These are phyloP conservation scores for Plusia festucae DNA, from an alignment of 2,888 invertebrate genomes.

Conservation along the genomic window DNA sequence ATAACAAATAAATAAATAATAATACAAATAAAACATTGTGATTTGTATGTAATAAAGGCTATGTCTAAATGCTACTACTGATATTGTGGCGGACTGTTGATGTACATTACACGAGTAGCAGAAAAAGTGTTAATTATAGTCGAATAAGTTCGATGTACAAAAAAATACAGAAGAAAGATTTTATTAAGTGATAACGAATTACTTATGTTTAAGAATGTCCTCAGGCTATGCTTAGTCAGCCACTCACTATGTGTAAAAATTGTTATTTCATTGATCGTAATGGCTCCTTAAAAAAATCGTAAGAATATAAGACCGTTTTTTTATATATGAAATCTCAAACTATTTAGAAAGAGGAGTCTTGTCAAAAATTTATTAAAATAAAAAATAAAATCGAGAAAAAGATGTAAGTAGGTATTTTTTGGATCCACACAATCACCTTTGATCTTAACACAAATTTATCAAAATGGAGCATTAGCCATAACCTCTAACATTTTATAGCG, in stretches of 20 bases:
- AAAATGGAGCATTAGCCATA: conserved; percentile 21
- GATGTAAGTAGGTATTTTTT: too few relatives aligned
- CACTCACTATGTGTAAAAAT: conserved; percentile 8
- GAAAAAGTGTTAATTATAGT: conserved; percentile 12
- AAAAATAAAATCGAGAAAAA: too few relatives aligned
- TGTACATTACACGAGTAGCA: neutral
- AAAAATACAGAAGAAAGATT: conserved; percentile 23
- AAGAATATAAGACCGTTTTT: conserved; percentile 11
- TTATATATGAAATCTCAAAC: neutral
- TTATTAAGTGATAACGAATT: neutral
- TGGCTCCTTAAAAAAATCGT: too few relatives aligned
- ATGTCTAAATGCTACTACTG: too few relatives aligned
- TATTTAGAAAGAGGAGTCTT: neutral
- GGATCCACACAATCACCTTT: conserved; percentile 21
- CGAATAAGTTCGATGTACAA: conserved; percentile 8
- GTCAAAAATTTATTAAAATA: too few relatives aligned
- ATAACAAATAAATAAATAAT: too few relatives aligned
- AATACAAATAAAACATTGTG: too few relatives aligned
- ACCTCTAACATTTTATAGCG: conserved; percentile 6
- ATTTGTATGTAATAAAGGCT: too few relatives aligned
- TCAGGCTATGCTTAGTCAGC: neutral
- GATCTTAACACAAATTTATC: conserved; percentile 22
- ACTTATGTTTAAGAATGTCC: neutral
- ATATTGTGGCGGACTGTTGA: neutral
- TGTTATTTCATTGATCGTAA: conserved; percentile 9